phyloP scores from a whole-genome alignment of 2,797 vertebrate genomes.

The Distichodus sexfasciatus region DNA sequence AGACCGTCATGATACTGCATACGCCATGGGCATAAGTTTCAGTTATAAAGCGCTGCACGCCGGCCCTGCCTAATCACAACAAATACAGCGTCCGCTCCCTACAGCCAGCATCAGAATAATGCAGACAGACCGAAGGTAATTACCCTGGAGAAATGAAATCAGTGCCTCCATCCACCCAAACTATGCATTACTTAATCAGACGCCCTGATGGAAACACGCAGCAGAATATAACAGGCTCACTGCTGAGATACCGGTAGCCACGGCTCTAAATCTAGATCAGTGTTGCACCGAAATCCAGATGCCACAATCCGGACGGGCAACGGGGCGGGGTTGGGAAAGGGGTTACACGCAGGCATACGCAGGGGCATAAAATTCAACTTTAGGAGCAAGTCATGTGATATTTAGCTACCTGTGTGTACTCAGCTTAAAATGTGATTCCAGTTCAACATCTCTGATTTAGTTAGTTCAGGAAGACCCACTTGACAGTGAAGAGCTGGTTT shows the following conservation, averaged over 20 bases:
- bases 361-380: too few species aligned
- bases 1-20: slow-evolving; percentile 21
- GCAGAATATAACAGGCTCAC: neutral
- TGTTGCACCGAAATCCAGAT: neutral
- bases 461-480: too few species aligned
- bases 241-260: neutral
- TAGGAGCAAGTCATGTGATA: too few species aligned
- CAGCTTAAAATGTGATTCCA: too few species aligned
- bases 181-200: neutral
- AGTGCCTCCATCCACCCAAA: neutral
- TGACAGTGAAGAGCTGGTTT: too few species aligned
- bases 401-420: too few species aligned
- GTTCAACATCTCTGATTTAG: too few species aligned
- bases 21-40: slow-evolving; percentile 11
- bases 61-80: slow-evolving; percentile 22
- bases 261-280: neutral
- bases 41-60: slow-evolving; percentile 12
- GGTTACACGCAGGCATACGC: too few species aligned
- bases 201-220: neutral
- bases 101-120: slow-evolving; percentile 3
- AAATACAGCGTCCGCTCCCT: slow-evolving; percentile 26
- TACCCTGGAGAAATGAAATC: slow-evolving; percentile 17
- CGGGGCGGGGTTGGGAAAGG: too few species aligned
- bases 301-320: too few species aligned
- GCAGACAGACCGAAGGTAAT: slow-evolving; percentile 18